These are phyloP conservation scores for Drosophila sulfurigaster DNA, from an alignment of 1,140 invertebrate genomes.

Conservation along the genomic window DNA sequence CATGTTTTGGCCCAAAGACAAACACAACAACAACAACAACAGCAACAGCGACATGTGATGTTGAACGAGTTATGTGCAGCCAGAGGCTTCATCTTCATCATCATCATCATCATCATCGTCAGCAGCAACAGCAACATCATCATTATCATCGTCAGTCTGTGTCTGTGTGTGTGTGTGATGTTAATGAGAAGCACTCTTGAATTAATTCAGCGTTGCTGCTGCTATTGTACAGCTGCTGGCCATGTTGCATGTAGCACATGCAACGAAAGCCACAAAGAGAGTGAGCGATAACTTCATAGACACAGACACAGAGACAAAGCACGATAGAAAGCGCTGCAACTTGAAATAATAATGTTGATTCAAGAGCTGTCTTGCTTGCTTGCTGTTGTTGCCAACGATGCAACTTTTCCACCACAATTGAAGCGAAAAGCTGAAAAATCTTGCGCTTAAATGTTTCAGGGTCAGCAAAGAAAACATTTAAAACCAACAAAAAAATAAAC, in stretches of 20 bases:
- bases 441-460: slow-evolving; percentile 12
- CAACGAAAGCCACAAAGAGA: slow-evolving; percentile 5
- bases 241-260: slow-evolving; percentile 41
- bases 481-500: not conserved
- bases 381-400: not conserved
- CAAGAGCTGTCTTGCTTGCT: no score
- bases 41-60: slow-evolving; percentile 25
- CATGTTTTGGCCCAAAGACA: slow-evolving; percentile 53
- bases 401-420: slow-evolving; percentile 1
- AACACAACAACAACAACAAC: slow-evolving; percentile 17
- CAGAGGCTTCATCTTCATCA: slow-evolving; percentile 34
- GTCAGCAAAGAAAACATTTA: slow-evolving; percentile 9
- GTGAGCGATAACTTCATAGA: not conserved
- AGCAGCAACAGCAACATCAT: slow-evolving; percentile 24
- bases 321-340: slow-evolving; percentile 8
- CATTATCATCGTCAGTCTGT: not conserved
- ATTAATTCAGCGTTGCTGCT: slow-evolving; percentile 42
- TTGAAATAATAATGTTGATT: slow-evolving; percentile 24
- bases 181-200: slow-evolving; percentile 55
- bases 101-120: slow-evolving; percentile 24
- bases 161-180: slow-evolving; percentile 37
- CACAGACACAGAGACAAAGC: not conserved
- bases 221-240: slow-evolving; percentile 41
- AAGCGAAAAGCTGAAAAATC: slow-evolving; percentile 1
- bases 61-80: slow-evolving; percentile 45